A percentile compares a stretch with the other conserved stretches of the same genome.
phyloP scores from a whole-genome alignment of 37 sponge, comb jelly and placozoan genomes.

The Halisarca cf. caerulea region DNA sequence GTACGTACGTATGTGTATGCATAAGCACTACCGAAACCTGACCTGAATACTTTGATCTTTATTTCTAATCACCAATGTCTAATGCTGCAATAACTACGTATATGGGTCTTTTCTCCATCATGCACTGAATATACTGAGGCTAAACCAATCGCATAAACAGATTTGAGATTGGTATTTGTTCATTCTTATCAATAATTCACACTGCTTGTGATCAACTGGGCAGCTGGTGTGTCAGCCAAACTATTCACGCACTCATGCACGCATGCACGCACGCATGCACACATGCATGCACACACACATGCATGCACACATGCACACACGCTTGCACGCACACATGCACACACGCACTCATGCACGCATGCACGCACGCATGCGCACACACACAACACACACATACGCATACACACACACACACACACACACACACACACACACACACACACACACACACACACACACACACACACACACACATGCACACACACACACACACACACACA shows the following conservation, averaged over 20 bases:
- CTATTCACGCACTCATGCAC: background rate
- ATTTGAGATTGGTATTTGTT: too few species aligned
- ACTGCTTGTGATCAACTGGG: background rate
- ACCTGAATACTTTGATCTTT: too few species aligned
- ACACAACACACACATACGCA: slow-evolving; percentile 7
- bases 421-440: slow-evolving; percentile 25
- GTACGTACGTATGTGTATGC: too few species aligned
- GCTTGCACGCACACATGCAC: background rate
- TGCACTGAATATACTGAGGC: too few species aligned
- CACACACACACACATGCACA: background rate
- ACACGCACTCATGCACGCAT: background rate
- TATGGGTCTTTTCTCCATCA: too few species aligned
- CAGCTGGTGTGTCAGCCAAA: background rate
- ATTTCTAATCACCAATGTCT: too few species aligned
- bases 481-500: background rate
- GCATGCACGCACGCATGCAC: background rate
- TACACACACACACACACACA: slow-evolving; percentile 13
- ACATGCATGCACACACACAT: too few species aligned
- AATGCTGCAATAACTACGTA: too few species aligned
- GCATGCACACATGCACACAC: too few species aligned
- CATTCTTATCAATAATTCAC: too few species aligned
- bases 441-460: slow-evolving; percentile 20
- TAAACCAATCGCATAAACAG: too few species aligned
- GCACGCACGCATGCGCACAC: background rate
- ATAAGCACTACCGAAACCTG: too few species aligned